These are phyloP conservation scores for Spilogale gracilis DNA, from an alignment of 2,113 vertebrate genomes.

Conservation along the genomic window DNA sequence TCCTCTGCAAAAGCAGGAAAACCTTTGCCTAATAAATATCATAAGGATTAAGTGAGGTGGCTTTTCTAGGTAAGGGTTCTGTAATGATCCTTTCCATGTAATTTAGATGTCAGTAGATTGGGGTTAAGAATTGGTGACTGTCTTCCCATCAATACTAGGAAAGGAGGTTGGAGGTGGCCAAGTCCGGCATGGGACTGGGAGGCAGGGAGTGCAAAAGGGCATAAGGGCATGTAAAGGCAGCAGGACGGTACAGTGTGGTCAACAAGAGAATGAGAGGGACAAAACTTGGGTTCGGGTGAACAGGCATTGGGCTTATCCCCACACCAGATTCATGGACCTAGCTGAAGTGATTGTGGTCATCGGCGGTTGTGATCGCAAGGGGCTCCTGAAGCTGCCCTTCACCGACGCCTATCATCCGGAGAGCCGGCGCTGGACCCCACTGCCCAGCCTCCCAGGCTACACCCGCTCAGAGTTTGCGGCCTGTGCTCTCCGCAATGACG, in stretches of 20 bases:
- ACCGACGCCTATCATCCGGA: constrained; percentile 86
- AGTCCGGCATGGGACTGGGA: not conserved
- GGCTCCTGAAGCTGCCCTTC: constrained; percentile 88
- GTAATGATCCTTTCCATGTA: not conserved
- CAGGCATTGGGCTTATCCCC: not conserved
- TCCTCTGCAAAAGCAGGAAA: not conserved
- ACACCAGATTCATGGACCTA: constrained; percentile 87
- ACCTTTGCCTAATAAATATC: not conserved
- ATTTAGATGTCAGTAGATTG: not conserved
- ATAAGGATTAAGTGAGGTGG: not conserved
- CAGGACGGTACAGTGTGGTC: not conserved
- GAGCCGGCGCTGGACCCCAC: constrained; percentile 86
- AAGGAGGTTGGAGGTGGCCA: not conserved
- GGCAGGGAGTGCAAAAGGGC: not conserved
- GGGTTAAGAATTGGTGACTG: not conserved
- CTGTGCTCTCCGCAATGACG: constrained; percentile 90
- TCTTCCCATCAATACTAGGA: not conserved
- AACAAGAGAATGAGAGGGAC: not conserved
- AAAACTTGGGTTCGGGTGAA: not conserved
- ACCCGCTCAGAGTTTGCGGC: constrained; percentile 90
- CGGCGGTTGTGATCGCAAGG: constrained; percentile 90
- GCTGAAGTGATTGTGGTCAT: constrained; percentile 90
- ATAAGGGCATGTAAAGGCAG: not conserved
- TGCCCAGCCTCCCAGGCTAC: constrained; percentile 89
- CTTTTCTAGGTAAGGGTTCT: constrained; percentile 7